Conservation (phyloP, 35 echinoderm and acorn worm genomes). For the Lytechinus variegatus region DNA sequence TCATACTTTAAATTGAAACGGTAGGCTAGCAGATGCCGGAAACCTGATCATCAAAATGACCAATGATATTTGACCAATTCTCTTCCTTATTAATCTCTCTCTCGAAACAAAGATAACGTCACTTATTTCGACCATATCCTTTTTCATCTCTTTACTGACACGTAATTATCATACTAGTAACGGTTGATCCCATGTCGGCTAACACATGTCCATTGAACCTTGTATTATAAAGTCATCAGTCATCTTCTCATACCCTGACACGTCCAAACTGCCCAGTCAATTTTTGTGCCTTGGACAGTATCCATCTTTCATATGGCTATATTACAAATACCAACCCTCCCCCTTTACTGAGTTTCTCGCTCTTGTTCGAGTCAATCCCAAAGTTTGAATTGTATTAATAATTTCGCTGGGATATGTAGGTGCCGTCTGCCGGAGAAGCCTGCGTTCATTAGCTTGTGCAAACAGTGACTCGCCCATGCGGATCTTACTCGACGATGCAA, state of each 20-base stretch:
- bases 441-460: constrained; percentile 40
- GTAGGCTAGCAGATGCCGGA: background rate
- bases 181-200: background rate
- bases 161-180: background rate
- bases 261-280: background rate
- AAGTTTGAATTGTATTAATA: constrained; percentile 46
- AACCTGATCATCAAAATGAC: background rate
- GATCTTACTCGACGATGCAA: background rate
- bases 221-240: constrained; percentile 9
- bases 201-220: background rate
- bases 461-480: constrained; percentile 11
- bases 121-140: background rate
- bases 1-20: background rate
- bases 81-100: background rate
- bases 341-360: background rate
- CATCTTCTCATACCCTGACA: background rate
- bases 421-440: constrained; percentile 10
- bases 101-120: background rate
- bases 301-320: background rate
- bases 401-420: constrained; percentile 16
- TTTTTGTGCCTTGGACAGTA: background rate
- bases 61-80: background rate
- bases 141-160: background rate
- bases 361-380: background rate
- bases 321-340: background rate